A percentile compares a stretch with the other conserved stretches of the same genome.
These are phyloP conservation scores for Paramuricea clavata DNA, from an alignment of 92 coral and sea anemone genomes.

Conservation along the genomic window DNA sequence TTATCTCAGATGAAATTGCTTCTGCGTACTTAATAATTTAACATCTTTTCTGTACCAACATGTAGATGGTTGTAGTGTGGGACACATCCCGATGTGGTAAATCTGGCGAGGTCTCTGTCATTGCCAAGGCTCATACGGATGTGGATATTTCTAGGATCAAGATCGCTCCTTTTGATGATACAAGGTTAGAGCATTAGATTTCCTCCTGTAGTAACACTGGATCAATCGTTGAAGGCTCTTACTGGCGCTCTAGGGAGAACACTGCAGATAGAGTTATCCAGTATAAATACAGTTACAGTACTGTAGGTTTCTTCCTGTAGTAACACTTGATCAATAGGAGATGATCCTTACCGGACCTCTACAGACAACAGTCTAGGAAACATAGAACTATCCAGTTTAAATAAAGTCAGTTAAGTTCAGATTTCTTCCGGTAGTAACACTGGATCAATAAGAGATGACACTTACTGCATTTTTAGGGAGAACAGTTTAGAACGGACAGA, in stretches of 20 bases:
- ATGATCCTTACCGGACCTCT: not conserved
- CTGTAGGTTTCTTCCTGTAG: constrained; percentile 2
- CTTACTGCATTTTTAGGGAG: no score
- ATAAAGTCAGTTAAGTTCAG: no score
- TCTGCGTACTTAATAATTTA: no score
- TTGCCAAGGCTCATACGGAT: constrained; percentile 98
- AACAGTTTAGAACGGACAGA: no score
- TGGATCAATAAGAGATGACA: no score
- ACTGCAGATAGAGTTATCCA: not conserved
- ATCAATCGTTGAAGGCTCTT: not conserved
- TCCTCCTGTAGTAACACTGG: constrained; percentile 13
- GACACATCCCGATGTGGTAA: constrained; percentile 91
- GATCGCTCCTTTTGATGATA: constrained; percentile 97
- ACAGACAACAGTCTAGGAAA: no score
- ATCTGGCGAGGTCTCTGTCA: constrained; percentile 88
- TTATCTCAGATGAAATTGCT: no score
- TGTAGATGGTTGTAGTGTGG: constrained; percentile 94
- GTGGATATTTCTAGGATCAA: constrained; percentile 91
- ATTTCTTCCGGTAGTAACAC: no score
- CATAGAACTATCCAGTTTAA: no score
- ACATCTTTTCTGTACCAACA: no score
- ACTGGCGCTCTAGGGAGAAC: no score
- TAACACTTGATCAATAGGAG: not conserved
- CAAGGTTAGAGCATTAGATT: constrained; percentile 70
- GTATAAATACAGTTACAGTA: not conserved